Evolutionary conservation across 2,113 vertebrate species (phyloP).

Genomic region (Neofelis nebulosa): DNA sequence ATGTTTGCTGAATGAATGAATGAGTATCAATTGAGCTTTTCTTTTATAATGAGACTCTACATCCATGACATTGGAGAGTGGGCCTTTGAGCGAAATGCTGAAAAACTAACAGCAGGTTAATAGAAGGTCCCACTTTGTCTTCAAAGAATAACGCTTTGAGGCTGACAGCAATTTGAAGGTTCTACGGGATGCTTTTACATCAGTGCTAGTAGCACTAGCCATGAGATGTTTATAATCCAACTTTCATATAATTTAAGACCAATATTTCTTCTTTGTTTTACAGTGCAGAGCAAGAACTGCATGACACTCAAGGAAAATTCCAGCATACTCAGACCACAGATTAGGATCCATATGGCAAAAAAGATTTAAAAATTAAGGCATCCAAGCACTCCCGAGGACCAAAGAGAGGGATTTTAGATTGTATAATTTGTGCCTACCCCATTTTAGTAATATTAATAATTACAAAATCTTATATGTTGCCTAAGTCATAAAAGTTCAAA

Average conservation of each 20-base stretch:
- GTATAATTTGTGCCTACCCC: not conserved
- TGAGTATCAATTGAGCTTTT: not conserved
- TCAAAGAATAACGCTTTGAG: conserved; percentile 11
- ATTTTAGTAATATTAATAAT: not conserved
- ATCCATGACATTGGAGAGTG: not conserved
- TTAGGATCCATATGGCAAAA: not conserved
- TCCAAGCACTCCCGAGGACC: not conserved
- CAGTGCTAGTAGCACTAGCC: not conserved
- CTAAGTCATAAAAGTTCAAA: not conserved
- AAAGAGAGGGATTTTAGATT: not conserved
- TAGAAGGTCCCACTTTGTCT: not conserved
- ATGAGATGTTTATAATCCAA: not conserved
- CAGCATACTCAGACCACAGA: not conserved
- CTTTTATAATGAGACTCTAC: not conserved
- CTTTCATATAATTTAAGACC: not conserved
- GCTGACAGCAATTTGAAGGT: not conserved
- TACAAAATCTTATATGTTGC: not conserved
- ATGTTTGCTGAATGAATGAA: not conserved
- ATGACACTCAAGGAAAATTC: not conserved
- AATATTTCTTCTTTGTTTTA: not conserved
- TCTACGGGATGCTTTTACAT: not conserved
- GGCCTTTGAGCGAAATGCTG: not conserved
- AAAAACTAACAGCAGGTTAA: not conserved
- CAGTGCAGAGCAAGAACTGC: not conserved
- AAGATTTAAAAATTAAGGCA: not conserved